Conservation (phyloP, 2,888 invertebrate species). For the Acleris emargana region DNA sequence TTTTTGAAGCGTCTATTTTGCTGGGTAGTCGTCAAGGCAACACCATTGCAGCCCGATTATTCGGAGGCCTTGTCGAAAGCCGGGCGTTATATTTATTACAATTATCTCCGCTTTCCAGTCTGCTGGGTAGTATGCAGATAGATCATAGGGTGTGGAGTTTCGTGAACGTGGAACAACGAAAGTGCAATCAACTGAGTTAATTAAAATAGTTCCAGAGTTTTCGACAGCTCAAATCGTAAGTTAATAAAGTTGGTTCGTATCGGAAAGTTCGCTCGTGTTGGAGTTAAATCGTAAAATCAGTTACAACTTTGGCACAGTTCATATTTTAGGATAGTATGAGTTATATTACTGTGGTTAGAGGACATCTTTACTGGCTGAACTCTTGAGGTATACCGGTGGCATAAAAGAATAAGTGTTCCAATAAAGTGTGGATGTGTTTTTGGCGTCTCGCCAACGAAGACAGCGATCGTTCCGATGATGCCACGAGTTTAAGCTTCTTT, state of each 20-base stretch:
- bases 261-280: neutral
- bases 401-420: constrained; percentile 23
- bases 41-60: constrained; percentile 17
- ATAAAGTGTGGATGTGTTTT: constrained; percentile 30
- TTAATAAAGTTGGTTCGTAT: constrained; percentile 2
- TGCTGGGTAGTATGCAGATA: constrained; percentile 45
- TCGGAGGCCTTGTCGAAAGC: constrained; percentile 20
- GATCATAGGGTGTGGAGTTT: constrained; percentile 27
- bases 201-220: constrained; percentile 33
- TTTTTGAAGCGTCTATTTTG: too few relatives aligned
- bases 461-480: constrained; percentile 12
- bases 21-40: constrained; percentile 30
- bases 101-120: constrained; percentile 60
- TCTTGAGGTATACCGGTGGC: constrained; percentile 19
- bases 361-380: constrained; percentile 17
- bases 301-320: neutral
- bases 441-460: constrained; percentile 25
- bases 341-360: neutral
- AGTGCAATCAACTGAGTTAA: constrained; percentile 27
- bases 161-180: constrained; percentile 22
- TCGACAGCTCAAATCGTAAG: constrained; percentile 19
- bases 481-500: constrained; percentile 10
- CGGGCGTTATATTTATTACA: constrained; percentile 42
- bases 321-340: too few relatives aligned
- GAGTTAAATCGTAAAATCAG: neutral